Percentiles rank a stretch among this genome's conserved stretches.
phyloP scores from a whole-genome alignment of 2,797 vertebrate genomes.

The Scolopax rusticola region DNA sequence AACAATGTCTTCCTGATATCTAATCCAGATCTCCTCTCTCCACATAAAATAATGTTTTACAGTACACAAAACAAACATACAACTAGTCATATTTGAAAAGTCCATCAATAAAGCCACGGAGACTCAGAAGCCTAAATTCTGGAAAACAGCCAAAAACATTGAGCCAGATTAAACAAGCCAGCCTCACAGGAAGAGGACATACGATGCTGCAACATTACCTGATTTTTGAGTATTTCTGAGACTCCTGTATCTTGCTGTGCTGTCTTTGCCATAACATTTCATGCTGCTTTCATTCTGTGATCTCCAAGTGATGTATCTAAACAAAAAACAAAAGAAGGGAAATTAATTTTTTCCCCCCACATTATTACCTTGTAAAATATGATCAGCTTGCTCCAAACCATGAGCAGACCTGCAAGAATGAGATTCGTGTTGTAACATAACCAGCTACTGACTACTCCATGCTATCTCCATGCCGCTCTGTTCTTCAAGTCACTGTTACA shows the following conservation, averaged over 20 bases:
- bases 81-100: not conserved
- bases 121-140: not conserved
- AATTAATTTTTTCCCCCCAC: not conserved
- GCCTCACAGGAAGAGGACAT: not conserved
- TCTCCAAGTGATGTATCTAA: conserved; percentile 35
- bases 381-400: not conserved
- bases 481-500: not conserved
- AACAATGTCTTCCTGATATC: too few species aligned
- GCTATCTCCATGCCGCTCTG: not conserved
- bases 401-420: not conserved
- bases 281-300: conserved; percentile 56
- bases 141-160: not conserved
- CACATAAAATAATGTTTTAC: not conserved
- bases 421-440: not conserved
- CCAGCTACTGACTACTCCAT: not conserved
- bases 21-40: too few species aligned
- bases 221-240: conserved; percentile 22
- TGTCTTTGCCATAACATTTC: conserved; percentile 37
- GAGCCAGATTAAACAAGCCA: not conserved
- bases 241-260: conserved; percentile 22
- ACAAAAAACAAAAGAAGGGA: not conserved
- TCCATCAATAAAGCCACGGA: not conserved
- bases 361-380: not conserved
- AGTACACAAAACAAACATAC: not conserved
- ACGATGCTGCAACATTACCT: not conserved